These are phyloP conservation scores for Smithornis capensis DNA, from an alignment of 2,113 vertebrate species.

Conservation along the genomic window DNA sequence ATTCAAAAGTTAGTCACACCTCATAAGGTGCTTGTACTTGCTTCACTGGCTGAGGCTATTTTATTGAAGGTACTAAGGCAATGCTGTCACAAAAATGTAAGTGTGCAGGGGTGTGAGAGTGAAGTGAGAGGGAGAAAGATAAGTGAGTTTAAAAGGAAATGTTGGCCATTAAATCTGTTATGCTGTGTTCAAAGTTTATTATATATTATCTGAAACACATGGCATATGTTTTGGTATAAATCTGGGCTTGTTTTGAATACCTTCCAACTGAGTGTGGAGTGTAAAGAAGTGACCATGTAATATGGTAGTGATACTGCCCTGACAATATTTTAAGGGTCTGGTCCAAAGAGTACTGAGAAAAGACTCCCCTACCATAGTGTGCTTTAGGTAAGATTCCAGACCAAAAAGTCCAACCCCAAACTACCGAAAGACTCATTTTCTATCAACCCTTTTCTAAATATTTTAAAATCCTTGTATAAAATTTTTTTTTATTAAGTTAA, in stretches of 20 bases:
- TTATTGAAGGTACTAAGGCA: not conserved
- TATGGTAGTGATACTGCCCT: not conserved
- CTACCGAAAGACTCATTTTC: not conserved
- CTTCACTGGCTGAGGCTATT: slow-evolving; percentile 14
- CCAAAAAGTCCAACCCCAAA: not conserved
- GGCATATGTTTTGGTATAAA: slow-evolving; percentile 51
- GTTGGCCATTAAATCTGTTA: not conserved
- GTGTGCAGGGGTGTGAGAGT: not conserved
- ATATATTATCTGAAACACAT: not conserved
- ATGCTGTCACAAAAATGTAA: not conserved
- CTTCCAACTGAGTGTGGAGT: not conserved
- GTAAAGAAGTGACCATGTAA: not conserved
- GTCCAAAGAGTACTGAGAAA: not conserved
- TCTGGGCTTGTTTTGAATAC: not conserved
- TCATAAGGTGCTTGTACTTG: slow-evolving; percentile 25
- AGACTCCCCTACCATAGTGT: rapidly evolving
- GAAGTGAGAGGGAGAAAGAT: not conserved
- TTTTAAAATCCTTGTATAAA: not conserved
- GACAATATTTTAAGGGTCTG: not conserved
- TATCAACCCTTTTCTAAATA: not conserved
- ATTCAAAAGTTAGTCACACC: slow-evolving; percentile 11
- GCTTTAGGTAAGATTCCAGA: not conserved
- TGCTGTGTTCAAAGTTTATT: not conserved
- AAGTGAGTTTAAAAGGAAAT: not conserved
- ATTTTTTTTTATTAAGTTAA: not conserved